phyloP scores from a whole-genome alignment of 2,888 invertebrate genomes.

The Meandrusa payeni region DNA sequence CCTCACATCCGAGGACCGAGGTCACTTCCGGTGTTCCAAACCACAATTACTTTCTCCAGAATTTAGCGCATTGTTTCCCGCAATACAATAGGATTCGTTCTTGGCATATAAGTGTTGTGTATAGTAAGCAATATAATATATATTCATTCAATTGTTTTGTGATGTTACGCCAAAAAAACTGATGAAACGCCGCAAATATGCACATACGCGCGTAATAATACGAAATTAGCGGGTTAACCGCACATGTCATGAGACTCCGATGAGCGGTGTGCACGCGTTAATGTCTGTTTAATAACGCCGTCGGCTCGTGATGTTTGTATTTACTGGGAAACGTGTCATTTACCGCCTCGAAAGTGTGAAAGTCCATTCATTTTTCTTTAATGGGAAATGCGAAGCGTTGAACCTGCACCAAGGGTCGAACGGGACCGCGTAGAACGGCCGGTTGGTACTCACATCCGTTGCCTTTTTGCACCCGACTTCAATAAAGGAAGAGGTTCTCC shows the following conservation, averaged over 20 bases:
- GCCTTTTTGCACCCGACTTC: no score
- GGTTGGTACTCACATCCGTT: no score
- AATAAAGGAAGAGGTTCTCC: no score
- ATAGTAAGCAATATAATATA: no score
- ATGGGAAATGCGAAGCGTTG: constrained; percentile 21
- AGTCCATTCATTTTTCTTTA: constrained; percentile 27
- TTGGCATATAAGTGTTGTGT: no score
- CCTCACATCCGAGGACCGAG: no score
- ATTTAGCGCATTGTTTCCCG: no score
- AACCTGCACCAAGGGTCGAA: neutral
- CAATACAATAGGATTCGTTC: no score
- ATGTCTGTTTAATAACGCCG: constrained; percentile 42
- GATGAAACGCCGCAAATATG: constrained; percentile 20
- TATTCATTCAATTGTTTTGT: constrained; percentile 14
- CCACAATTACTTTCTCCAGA: no score
- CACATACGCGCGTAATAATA: constrained; percentile 27
- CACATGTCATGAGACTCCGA: constrained; percentile 22
- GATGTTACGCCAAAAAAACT: constrained; percentile 17
- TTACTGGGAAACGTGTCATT: constrained; percentile 37
- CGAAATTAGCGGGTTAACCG: constrained; percentile 29
- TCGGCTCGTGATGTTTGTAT: constrained; percentile 39
- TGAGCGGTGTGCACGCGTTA: constrained; percentile 28
- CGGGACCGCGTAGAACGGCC: neutral
- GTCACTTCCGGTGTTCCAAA: no score
- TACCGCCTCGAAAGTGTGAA: constrained; percentile 29